Base-by-base conservation (phyloP, 2,888 invertebrate genomes). In the Drosophila macrospina region DNA sequence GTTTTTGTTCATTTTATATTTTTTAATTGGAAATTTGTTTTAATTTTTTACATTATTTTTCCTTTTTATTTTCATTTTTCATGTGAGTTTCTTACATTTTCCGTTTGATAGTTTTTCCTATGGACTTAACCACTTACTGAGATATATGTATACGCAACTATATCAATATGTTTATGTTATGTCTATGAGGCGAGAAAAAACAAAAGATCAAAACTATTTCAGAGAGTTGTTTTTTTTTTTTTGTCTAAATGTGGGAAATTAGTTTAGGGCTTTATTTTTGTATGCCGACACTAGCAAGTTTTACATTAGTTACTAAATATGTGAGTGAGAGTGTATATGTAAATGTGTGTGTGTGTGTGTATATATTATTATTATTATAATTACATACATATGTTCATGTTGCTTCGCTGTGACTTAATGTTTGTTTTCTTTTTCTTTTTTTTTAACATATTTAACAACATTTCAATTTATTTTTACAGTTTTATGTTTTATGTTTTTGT, bases 401-500 rank as follows among this genome's bases (percentile, higher is more conserved):
- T 26, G 30, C 32, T 62, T 34, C 56, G 32, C 56, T 65, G 42
- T 50, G 56, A 66, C 39, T 56, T 48, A 42, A 44, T 13, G 20
- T 20, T 20, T 20, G 20, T 20, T 28, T 48, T 20, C 41, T 51
- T 44, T 37, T 16, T 16, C 32, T 48, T 37, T 15, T 50, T 63
- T 55, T 59, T 39, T 56, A 74, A 74, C 34, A 69, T 67, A 68
- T 69, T 78, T 78, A 84, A 84, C 76, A 76, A 72, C 60, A 66
- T 66, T 73, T 68, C 20, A 51, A 42, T 54, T 34, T 50, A 16
- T 41, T 61, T 74, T 54, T 76, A 63, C 61, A 59, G 26, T 52
- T 51, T 42, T 42, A 42, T 45, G 41, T 52, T 55, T 45, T 44
- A 37, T 45, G 44, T 55, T 65, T 59, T 54, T 32, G 32, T 47